These are phyloP conservation scores for Sturnus vulgaris DNA, from an alignment of 2,113 vertebrate species.

Conservation along the genomic window DNA sequence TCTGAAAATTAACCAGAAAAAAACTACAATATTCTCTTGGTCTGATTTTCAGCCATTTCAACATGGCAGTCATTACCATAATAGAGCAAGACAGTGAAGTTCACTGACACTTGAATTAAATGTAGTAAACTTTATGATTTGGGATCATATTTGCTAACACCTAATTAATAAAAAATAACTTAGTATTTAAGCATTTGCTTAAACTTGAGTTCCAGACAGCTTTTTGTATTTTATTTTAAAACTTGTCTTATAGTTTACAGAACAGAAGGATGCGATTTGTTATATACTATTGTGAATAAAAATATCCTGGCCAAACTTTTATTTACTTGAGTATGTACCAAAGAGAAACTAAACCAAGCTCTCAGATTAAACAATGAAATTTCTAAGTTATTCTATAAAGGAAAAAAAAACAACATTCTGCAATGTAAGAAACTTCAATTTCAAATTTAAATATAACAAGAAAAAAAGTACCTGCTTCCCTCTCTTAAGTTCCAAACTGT, in stretches of 20 bases:
- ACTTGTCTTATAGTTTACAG: background rate
- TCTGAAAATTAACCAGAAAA: background rate
- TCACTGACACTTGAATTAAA: background rate
- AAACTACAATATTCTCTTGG: background rate
- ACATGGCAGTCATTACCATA: background rate
- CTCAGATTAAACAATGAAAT: background rate
- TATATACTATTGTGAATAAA: background rate
- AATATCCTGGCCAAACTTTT: background rate
- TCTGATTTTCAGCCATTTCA: background rate
- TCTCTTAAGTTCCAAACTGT: background rate
- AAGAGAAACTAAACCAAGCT: background rate
- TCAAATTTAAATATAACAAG: background rate
- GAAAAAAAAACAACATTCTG: background rate
- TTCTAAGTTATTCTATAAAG: background rate
- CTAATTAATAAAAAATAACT: background rate
- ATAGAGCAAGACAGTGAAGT: background rate
- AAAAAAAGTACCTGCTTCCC: background rate
- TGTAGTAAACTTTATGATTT: background rate
- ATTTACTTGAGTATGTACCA: background rate
- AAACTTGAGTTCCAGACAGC: background rate
- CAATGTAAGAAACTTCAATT: background rate
- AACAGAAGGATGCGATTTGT: background rate
- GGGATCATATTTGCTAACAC: background rate
- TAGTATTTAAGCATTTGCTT: background rate
- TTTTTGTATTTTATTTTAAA: background rate